Evolutionary conservation across 2,888 invertebrate genomes (phyloP), one percentile per base, ranked within the genome.

Genomic region (Melanophora roralis): DNA sequence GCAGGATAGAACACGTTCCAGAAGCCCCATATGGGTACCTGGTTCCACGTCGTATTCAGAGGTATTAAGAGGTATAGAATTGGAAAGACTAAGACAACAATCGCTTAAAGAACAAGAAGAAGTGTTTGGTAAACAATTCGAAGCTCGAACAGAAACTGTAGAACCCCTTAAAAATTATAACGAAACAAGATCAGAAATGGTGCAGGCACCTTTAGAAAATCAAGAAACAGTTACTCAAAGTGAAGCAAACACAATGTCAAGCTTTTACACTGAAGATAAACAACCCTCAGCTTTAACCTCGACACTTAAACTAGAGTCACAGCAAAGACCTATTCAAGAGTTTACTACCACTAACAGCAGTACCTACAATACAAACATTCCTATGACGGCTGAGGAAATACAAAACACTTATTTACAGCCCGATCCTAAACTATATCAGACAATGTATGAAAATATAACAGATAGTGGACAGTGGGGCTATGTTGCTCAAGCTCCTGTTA

Each of bases 21-120:
- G 92, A 49, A 94, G 94, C 88, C 94, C 95, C 14, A 92, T 94
- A 87, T 95, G 95, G 95, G 88, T 91, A 49, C 94, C 93, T 2
- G 95, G 94, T 34, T 93, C 93, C 23, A 93, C 94, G 57, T 93
- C 95, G 55, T 96, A 96, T 88, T 95, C 96, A 57, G 95, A 95
- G 89, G 94, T 96, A 82, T 92, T 96, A 78, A 92, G 93, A 83
- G 95, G 95, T 8, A 88, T 91, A 85, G 89, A 89, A 82, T 64
- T 89, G 16, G 88, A 88, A 67, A 85, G 86, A 5, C 73, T 86
- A 27, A 83, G 85, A 14, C 76, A 76, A 40, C 51, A 55, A 83
- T 82, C 32, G 78, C 81, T 78, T 60, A 83, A 36, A 4, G 78
- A 71, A 32, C 43, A 43, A 16, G 6, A 27, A 27, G 27, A 27